A percentile compares a stretch with the other conserved stretches of the same genome.
Evolutionary conservation across 2,797 vertebrate genomes (phyloP).

Genomic region (Labroides dimidiatus): DNA sequence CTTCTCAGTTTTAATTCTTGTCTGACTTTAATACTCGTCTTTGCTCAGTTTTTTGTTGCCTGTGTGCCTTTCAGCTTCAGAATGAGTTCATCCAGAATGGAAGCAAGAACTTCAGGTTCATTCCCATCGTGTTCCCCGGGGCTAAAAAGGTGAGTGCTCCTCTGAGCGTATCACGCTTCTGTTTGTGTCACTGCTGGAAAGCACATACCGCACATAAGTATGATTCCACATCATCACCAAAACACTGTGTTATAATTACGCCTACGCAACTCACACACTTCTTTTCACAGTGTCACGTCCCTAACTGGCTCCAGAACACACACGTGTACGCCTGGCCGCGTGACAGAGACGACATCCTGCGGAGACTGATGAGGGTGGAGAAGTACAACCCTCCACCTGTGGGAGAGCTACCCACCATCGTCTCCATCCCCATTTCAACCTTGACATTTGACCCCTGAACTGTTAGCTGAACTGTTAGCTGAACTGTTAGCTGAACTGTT

Average conservation of each 20-base stretch:
- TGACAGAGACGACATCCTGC: slow-evolving; percentile 85
- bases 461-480: no score
- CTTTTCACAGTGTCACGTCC: slow-evolving; percentile 82
- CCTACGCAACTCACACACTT: not conserved
- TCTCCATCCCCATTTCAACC: slow-evolving; percentile 84
- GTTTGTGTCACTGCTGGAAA: no score
- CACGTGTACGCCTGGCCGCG: slow-evolving; percentile 85
- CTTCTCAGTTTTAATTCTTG: no score
- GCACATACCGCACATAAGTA: no score
- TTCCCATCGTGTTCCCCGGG: slow-evolving; percentile 87
- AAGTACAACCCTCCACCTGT: slow-evolving; percentile 88
- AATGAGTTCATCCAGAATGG: slow-evolving; percentile 89
- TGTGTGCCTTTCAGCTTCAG: slow-evolving; percentile 77
- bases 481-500: not conserved
- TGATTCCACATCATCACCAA: not conserved
- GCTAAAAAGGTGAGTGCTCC: slow-evolving; percentile 79
- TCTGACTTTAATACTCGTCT: not conserved
- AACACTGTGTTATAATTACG: not conserved
- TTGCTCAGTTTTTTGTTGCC: not conserved
- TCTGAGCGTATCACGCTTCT: no score
- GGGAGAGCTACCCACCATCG: slow-evolving; percentile 85
- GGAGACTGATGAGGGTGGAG: slow-evolving; percentile 88
- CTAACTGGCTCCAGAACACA: slow-evolving; percentile 88
- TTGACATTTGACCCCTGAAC: not conserved
- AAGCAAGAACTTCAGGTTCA: slow-evolving; percentile 88